Evolutionary conservation across 2,888 invertebrate species (phyloP).

Genomic region (Aquatica leii): DNA sequence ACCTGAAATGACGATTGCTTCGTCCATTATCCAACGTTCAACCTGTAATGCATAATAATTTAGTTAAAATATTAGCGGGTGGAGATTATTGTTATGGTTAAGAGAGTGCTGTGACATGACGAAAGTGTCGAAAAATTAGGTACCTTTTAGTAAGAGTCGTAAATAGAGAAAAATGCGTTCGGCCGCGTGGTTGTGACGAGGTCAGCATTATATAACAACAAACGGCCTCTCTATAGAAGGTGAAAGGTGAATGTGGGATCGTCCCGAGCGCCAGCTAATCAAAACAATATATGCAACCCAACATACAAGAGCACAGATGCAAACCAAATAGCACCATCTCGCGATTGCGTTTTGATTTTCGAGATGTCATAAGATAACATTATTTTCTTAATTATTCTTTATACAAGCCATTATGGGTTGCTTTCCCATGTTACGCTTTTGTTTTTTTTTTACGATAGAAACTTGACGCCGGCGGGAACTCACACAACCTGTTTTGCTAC

Average conservation of each 20-base stretch:
- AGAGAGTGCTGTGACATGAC: too few species aligned
- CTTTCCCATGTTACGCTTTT: constrained; percentile 46
- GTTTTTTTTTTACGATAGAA: constrained; percentile 47
- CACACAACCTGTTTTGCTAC: constrained; percentile 57
- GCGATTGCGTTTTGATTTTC: constrained; percentile 35
- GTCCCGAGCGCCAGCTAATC: constrained; percentile 29
- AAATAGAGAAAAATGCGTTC: constrained; percentile 22
- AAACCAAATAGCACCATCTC: constrained; percentile 43
- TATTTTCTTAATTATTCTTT: constrained; percentile 55
- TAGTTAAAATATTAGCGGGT: constrained; percentile 2
- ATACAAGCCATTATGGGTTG: constrained; percentile 46
- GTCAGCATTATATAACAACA: constrained; percentile 42
- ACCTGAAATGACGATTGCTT: constrained; percentile 35
- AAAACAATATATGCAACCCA: constrained; percentile 48
- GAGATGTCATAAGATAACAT: constrained; percentile 50
- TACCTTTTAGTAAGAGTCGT: too few species aligned
- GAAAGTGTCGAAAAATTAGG: too few species aligned
- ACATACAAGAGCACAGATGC: constrained; percentile 42
- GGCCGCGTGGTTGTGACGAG: constrained; percentile 39
- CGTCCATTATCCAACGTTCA: constrained; percentile 42
- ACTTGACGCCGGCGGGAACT: constrained; percentile 51
- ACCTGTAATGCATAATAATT: constrained; percentile 38
- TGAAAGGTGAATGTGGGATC: constrained; percentile 41
- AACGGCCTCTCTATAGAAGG: constrained; percentile 38
- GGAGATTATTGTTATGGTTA: constrained; percentile 9